Percentiles rank a stretch among this genome's conserved stretches.
Conservation (phyloP, 2,888 invertebrate species). For the Andrena bicolor region DNA sequence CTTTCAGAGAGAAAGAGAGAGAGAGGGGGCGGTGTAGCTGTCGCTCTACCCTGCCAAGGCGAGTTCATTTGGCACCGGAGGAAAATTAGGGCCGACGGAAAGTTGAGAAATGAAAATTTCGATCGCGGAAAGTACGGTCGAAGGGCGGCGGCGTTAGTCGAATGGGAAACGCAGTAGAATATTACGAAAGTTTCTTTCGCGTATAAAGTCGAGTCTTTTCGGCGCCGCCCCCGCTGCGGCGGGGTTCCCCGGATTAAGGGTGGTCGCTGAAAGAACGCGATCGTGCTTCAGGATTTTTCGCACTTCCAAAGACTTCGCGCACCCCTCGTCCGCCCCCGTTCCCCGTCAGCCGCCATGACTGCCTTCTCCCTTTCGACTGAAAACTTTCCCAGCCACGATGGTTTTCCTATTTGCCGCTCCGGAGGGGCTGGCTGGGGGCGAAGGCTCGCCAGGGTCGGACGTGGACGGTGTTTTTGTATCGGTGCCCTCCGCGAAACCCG, state of each 20-base stretch:
- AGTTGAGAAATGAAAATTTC: slow-evolving; percentile 64
- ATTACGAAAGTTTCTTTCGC: slow-evolving; percentile 69
- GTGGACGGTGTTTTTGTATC: slow-evolving; percentile 67
- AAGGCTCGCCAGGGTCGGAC: slow-evolving; percentile 15
- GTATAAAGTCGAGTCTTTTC: slow-evolving; percentile 47
- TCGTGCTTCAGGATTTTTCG: slow-evolving; percentile 63
- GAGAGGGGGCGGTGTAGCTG: too few species aligned
- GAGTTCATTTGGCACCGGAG: slow-evolving; percentile 25
- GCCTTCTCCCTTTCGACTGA: slow-evolving; percentile 21
- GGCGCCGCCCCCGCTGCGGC: slow-evolving; percentile 2
- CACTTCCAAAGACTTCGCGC: slow-evolving; percentile 45
- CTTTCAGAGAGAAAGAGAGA: too few species aligned
- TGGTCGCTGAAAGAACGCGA: slow-evolving; percentile 44
- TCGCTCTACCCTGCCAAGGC: neutral
- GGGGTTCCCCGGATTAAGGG: slow-evolving; percentile 45
- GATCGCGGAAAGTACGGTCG: slow-evolving; percentile 30
- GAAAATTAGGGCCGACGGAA: slow-evolving; percentile 42
- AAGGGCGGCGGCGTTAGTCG: slow-evolving; percentile 31
- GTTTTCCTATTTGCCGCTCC: slow-evolving; percentile 56
- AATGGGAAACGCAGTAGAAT: slow-evolving; percentile 52
- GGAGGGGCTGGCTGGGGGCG: neutral
- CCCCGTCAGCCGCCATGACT: slow-evolving; percentile 8
- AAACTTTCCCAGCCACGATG: slow-evolving; percentile 64
- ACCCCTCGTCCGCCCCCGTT: neutral
- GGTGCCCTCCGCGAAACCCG: slow-evolving; percentile 55